phyloP scores from a whole-genome alignment of 2,888 invertebrate genomes.

The Diaphora mendica region DNA sequence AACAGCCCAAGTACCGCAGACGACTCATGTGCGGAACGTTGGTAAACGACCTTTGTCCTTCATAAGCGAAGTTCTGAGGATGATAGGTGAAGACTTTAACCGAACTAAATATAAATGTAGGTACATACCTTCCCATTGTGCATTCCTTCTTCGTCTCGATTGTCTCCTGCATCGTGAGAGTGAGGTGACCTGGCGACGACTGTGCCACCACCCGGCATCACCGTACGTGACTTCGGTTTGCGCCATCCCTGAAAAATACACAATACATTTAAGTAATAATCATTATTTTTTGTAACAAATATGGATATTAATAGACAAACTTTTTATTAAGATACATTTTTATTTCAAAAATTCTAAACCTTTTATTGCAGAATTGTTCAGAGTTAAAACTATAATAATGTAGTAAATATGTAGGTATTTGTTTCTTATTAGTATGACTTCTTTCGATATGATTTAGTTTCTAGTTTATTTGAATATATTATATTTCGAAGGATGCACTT shows the following conservation, averaged over 20 bases:
- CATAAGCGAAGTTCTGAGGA: neutral
- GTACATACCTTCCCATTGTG: slow-evolving; percentile 75
- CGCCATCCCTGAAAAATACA: slow-evolving; percentile 88
- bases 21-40: neutral
- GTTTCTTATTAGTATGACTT: too few species aligned
- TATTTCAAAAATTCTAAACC: too few species aligned
- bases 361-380: too few species aligned
- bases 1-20: neutral
- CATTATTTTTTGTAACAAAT: too few species aligned
- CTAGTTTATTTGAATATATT: too few species aligned
- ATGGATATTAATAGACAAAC: too few species aligned
- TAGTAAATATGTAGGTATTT: too few species aligned
- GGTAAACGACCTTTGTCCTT: neutral
- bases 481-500: too few species aligned
- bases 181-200: slow-evolving; percentile 74
- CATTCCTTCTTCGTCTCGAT: slow-evolving; percentile 65
- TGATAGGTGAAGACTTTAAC: too few species aligned
- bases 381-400: too few species aligned
- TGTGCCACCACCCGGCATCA: slow-evolving; percentile 87
- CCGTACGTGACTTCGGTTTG: slow-evolving; percentile 92
- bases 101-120: neutral
- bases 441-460: too few species aligned
- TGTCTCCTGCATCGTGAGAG: slow-evolving; percentile 60
- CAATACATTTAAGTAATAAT: neutral
- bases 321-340: too few species aligned